Evolutionary conservation across 1,140 invertebrate species (phyloP).

Genomic region (Zaprionus tsacasi): DNA sequence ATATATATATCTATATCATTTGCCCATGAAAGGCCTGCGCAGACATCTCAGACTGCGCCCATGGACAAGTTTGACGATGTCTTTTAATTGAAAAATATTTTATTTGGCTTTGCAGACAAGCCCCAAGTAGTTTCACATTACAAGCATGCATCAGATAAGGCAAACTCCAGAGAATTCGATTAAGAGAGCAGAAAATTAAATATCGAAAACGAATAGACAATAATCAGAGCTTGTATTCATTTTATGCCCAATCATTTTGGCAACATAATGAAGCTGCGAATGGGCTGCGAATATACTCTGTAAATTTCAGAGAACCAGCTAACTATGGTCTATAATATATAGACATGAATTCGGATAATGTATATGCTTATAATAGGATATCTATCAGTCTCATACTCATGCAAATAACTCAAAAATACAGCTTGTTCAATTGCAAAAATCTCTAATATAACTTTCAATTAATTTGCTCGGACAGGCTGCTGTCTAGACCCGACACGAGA

Average conservation of each 20-base stretch:
- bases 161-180: slow-evolving; percentile 20
- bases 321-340: neutral
- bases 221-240: slow-evolving; percentile 1
- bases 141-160: slow-evolving; percentile 32
- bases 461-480: neutral
- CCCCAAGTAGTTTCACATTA: neutral
- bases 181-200: slow-evolving; percentile 25
- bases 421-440: neutral
- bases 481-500: neutral
- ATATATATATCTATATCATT: slow-evolving; percentile 46
- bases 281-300: neutral
- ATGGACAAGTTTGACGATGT: slow-evolving; percentile 5
- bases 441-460: neutral
- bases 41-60: neutral
- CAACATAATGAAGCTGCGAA: neutral
- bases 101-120: slow-evolving; percentile 9
- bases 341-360: no score
- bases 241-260: slow-evolving; percentile 9
- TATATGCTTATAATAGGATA: neutral
- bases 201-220: neutral
- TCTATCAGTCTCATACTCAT: neutral
- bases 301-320: neutral
- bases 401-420: neutral
- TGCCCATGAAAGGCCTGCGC: slow-evolving; percentile 40
- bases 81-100: slow-evolving; percentile 51